A percentile compares a stretch with the other conserved stretches of the same genome.
Conservation (phyloP, 2,113 vertebrate species). For the Pogonocichla stellata region DNA sequence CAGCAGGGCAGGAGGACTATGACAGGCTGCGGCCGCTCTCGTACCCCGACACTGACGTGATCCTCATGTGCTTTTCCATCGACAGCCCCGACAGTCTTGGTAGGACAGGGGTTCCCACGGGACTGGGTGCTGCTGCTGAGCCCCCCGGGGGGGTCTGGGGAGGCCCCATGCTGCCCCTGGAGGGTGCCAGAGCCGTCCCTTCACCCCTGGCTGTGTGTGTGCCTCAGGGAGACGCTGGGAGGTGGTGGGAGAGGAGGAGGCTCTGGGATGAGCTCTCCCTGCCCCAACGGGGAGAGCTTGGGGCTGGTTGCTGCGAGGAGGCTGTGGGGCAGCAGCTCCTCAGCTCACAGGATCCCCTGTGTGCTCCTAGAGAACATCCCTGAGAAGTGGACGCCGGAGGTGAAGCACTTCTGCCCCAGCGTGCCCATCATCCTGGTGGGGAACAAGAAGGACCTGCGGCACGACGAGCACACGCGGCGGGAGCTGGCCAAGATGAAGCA, state of each 20-base stretch:
- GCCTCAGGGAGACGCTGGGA: not conserved
- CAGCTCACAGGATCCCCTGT: fast-evolving
- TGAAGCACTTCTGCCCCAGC: slow-evolving; percentile 97
- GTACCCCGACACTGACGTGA: slow-evolving; percentile 95
- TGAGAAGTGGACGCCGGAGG: slow-evolving; percentile 97
- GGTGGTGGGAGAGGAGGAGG: not conserved
- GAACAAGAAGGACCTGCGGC: slow-evolving; percentile 96
- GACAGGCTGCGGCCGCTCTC: slow-evolving; percentile 93
- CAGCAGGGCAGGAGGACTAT: slow-evolving; percentile 97
- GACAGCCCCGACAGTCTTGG: slow-evolving; percentile 97
- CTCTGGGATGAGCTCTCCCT: fast-evolving
- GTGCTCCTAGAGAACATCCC: slow-evolving; percentile 90
- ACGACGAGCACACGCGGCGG: slow-evolving; percentile 91
- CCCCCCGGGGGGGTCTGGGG: fast-evolving
- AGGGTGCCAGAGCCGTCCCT: not conserved
- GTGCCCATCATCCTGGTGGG: slow-evolving; percentile 98
- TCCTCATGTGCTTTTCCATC: slow-evolving; percentile 99
- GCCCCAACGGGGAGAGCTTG: fast-evolving
- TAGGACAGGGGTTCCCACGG: slow-evolving; percentile 26
- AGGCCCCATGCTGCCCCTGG: fast-evolving
- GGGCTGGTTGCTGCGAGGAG: not conserved
- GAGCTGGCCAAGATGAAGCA: slow-evolving; percentile 98
- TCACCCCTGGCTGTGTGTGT: not conserved
- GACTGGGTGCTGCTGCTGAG: not conserved
- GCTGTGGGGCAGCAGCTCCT: not conserved